These are phyloP conservation scores for Oithona nana DNA, from an alignment of 2,888 invertebrate genomes.

Conservation along the genomic window DNA sequence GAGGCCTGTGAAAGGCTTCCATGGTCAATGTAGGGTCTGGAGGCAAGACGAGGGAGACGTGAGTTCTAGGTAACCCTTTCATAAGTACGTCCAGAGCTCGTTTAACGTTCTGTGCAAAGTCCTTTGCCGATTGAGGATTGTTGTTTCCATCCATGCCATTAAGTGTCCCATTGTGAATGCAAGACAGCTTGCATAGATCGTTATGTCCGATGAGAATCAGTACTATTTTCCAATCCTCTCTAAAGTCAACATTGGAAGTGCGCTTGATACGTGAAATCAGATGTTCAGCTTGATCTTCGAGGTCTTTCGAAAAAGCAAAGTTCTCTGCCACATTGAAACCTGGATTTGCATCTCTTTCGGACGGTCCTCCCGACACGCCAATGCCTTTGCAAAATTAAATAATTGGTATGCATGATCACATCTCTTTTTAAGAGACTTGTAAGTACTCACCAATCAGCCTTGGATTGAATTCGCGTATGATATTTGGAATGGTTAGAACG, in stretches of 20 bases:
- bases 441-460: neutral
- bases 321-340: neutral
- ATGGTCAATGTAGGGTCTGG: conserved; percentile 32
- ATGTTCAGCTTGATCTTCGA: neutral
- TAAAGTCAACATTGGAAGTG: neutral
- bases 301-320: neutral
- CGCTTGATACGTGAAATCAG: neutral
- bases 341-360: neutral
- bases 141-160: neutral
- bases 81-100: conserved; percentile 33
- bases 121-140: neutral
- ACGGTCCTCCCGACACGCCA: neutral
- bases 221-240: neutral
- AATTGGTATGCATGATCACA: neutral
- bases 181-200: conserved; percentile 43
- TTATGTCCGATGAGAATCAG: conserved; percentile 55
- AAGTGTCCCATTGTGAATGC: neutral
- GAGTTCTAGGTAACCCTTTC: conserved; percentile 39
- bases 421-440: too few species aligned
- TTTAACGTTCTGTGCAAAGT: conserved; percentile 27
- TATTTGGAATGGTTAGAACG: neutral
- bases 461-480: neutral
- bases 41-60: conserved; percentile 36
- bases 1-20: conserved; percentile 27
- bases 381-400: neutral